Base-by-base conservation (phyloP, 2,797 vertebrate species). In the Catharus ustulatus region DNA sequence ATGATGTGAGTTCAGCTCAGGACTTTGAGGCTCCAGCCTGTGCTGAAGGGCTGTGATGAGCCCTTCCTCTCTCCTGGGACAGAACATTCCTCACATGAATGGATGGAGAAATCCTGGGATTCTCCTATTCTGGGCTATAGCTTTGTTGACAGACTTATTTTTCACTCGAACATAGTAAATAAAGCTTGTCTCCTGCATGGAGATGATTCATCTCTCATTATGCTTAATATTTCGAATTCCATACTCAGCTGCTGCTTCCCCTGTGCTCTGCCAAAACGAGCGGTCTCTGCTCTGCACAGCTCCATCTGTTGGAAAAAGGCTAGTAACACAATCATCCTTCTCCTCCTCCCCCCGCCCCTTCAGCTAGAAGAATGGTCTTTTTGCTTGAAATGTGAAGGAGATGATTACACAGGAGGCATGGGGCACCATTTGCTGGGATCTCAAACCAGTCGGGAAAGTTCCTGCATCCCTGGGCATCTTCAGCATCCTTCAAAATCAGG, bases 271-370 rank as follows among this genome's bases (percentile, higher is more conserved):
- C 78, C 92, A 64, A 67, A 86, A 55, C 0, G 4, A 93, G 77
- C 0, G 0, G 10, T 15, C 57, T 63, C 29, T 52, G 45, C 64
- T 89, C 87, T 29, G 79, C 74, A 91, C 84, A 96, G 96, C 95
- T 96, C 96, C 95, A 83, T 93, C 96, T 96, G 91, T 96, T 92
- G 96, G 51, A 32, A 88, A 85, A 61, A 45, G 5, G 7, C 15
- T 54, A 2, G 64, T 62, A 45, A 24, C 26, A 9, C 4, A 6
- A 18, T 2, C 42, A 48, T 14, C 42, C 17, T 21, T 11, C 34
- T 10, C 1, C 13, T 15, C 27, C 17, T 15, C 6, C 27, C 4
- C 2, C 38, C 38, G 10, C 38, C 38, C 0, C 26, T 34, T 20
- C 38, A 43, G 42, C 32, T 30, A 5, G 4, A 85, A 13, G 4